Conservation (phyloP, 1,140 invertebrate genomes). For the Ooceraea biroi region DNA sequence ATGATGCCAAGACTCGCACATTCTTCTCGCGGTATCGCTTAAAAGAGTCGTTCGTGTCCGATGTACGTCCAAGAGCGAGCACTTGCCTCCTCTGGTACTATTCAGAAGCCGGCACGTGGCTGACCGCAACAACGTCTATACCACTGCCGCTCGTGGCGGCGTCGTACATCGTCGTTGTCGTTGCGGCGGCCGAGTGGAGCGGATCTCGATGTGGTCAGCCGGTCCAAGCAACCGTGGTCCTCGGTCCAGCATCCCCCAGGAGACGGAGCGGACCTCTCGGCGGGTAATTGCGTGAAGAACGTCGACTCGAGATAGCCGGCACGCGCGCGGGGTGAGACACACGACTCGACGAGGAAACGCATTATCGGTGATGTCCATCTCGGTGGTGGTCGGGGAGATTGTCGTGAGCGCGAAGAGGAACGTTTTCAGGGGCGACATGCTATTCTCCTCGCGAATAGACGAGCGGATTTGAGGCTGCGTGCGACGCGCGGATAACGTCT, state of each 20-base stretch:
- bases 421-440: constrained; percentile 35
- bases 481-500: constrained; percentile 48
- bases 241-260: constrained; percentile 70
- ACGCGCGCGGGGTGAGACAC: not conserved
- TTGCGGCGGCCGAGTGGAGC: constrained; percentile 57
- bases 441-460: constrained; percentile 32
- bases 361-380: constrained; percentile 68
- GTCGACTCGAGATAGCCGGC: constrained; percentile 14
- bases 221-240: too few species aligned
- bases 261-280: constrained; percentile 73
- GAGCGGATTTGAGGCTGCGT: constrained; percentile 46
- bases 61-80: constrained; percentile 67
- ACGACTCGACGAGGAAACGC: constrained; percentile 55
- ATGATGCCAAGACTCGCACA: not conserved
- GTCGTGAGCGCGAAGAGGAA: constrained; percentile 15
- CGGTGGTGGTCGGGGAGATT: constrained; percentile 28
- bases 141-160: constrained; percentile 71
- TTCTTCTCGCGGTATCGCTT: constrained; percentile 24
- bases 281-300: constrained; percentile 81
- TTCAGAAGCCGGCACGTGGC: constrained; percentile 75
- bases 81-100: constrained; percentile 78
- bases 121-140: constrained; percentile 82
- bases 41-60: constrained; percentile 10
- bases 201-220: constrained; percentile 59
- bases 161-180: constrained; percentile 63